Evolutionary conservation across 35 echinoderm and acorn worm species (phyloP).

Genomic region (Diadema setosum): DNA sequence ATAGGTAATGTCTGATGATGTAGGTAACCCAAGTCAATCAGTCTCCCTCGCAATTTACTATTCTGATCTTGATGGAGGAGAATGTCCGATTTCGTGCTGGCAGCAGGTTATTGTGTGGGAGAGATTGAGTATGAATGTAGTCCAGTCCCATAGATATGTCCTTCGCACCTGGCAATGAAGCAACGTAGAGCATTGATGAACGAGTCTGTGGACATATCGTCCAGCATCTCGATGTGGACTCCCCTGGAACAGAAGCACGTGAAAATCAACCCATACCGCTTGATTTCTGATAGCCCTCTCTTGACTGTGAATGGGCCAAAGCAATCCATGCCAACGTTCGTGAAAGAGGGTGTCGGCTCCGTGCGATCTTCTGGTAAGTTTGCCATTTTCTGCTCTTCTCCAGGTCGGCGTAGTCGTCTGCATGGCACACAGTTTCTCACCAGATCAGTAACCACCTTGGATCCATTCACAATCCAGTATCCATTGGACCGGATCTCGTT

Average conservation of each 20-base stretch:
- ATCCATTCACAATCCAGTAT: slow-evolving; percentile 42
- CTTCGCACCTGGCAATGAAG: slow-evolving; percentile 40
- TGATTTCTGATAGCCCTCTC: slow-evolving; percentile 41
- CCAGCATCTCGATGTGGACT: slow-evolving; percentile 54
- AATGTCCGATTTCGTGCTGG: too few relatives aligned
- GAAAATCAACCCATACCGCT: slow-evolving; percentile 62
- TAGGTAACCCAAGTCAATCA: too few relatives aligned
- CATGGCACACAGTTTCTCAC: background rate
- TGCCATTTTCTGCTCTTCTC: slow-evolving; percentile 65
- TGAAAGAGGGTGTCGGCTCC: slow-evolving; percentile 48
- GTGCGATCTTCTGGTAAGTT: slow-evolving; percentile 57
- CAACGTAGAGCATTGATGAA: slow-evolving; percentile 57
- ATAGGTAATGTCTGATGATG: too few relatives aligned
- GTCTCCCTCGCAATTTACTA: too few relatives aligned
- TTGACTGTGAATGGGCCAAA: slow-evolving; percentile 59
- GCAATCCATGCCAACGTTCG: slow-evolving; percentile 54
- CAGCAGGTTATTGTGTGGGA: too few relatives aligned
- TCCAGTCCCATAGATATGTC: too few relatives aligned
- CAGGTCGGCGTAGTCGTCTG: slow-evolving; percentile 11
- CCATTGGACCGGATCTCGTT: slow-evolving; percentile 49
- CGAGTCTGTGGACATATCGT: slow-evolving; percentile 48
- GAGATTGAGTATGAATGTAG: too few relatives aligned
- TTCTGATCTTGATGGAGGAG: too few relatives aligned
- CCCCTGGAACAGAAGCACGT: slow-evolving; percentile 49
- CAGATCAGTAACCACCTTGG: background rate